Percentiles rank a stretch among this genome's conserved stretches.
phyloP scores from a whole-genome alignment of 2,797 vertebrate species.

The Pampus argenteus region DNA sequence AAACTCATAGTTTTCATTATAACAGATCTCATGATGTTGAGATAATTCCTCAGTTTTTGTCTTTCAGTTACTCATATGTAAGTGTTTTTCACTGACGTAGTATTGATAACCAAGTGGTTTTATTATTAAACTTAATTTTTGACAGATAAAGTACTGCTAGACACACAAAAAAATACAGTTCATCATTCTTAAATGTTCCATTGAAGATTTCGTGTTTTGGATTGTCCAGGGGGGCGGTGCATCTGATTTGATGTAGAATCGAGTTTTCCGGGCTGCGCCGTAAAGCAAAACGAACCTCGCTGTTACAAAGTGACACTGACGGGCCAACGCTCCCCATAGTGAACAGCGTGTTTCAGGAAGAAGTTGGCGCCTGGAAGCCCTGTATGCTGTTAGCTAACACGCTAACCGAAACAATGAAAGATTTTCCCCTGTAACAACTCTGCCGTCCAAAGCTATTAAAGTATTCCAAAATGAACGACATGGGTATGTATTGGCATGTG shows the following conservation, averaged over 20 bases:
- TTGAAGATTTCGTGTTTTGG: background rate
- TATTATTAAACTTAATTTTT: background rate
- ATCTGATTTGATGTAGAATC: fast-evolving
- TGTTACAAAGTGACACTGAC: background rate
- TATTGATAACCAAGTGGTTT: too few relatives aligned
- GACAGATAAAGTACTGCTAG: background rate
- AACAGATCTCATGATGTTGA: too few relatives aligned
- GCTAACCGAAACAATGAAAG: slow-evolving; percentile 59
- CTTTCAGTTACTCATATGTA: too few relatives aligned
- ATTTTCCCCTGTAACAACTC: slow-evolving; percentile 2
- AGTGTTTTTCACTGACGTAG: too few relatives aligned
- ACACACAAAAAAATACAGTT: background rate
- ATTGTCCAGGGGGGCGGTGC: slow-evolving; percentile 28
- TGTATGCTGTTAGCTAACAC: slow-evolving; percentile 52
- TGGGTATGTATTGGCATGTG: slow-evolving; percentile 69
- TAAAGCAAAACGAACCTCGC: slow-evolving; percentile 50
- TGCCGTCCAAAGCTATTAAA: background rate
- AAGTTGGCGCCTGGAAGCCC: slow-evolving; percentile 82
- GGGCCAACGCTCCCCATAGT: slow-evolving; percentile 33
- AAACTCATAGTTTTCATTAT: too few relatives aligned
- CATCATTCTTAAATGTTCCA: background rate
- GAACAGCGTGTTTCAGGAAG: slow-evolving; percentile 80
- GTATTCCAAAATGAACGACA: slow-evolving; percentile 71
- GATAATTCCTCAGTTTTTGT: too few relatives aligned
- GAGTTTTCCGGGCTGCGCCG: slow-evolving; percentile 24